phyloP scores from a whole-genome alignment of 2,888 invertebrate species.

The Plagodis dolabraria region DNA sequence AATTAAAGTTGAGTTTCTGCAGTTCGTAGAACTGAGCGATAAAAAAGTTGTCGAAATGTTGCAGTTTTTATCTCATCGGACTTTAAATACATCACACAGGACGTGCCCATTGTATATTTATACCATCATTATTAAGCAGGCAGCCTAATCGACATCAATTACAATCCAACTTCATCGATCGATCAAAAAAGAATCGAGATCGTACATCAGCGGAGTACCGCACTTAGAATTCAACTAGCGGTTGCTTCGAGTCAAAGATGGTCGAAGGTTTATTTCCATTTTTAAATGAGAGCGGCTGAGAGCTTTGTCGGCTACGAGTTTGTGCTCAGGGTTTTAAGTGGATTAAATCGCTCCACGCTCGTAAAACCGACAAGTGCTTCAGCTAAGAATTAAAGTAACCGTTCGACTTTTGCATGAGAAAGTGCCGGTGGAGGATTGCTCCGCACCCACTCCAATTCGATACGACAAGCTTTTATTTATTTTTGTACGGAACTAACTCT shows the following conservation, averaged over 20 bases:
- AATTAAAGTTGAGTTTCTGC: too few species aligned
- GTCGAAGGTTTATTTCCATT: constrained; percentile 83
- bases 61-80: constrained; percentile 10
- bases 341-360: constrained; percentile 85
- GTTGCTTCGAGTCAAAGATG: constrained; percentile 81
- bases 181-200: constrained; percentile 65
- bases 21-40: neutral
- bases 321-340: constrained; percentile 85
- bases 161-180: constrained; percentile 44
- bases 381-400: constrained; percentile 84
- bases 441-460: constrained; percentile 73
- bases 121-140: constrained; percentile 16
- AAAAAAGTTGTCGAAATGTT: neutral
- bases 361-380: constrained; percentile 84
- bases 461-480: constrained; percentile 68
- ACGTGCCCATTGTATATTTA: constrained; percentile 14
- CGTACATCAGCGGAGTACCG: constrained; percentile 67
- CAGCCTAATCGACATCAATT: constrained; percentile 31
- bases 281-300: constrained; percentile 85
- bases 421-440: constrained; percentile 74
- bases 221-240: constrained; percentile 81
- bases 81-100: constrained; percentile 9
- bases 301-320: constrained; percentile 83
- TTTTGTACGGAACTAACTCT: constrained; percentile 65
- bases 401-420: constrained; percentile 85